Percentiles rank a stretch among this genome's conserved stretches.
phyloP scores from a whole-genome alignment of 2,888 invertebrate species.

The Lepeophtheirus nordmannii region DNA sequence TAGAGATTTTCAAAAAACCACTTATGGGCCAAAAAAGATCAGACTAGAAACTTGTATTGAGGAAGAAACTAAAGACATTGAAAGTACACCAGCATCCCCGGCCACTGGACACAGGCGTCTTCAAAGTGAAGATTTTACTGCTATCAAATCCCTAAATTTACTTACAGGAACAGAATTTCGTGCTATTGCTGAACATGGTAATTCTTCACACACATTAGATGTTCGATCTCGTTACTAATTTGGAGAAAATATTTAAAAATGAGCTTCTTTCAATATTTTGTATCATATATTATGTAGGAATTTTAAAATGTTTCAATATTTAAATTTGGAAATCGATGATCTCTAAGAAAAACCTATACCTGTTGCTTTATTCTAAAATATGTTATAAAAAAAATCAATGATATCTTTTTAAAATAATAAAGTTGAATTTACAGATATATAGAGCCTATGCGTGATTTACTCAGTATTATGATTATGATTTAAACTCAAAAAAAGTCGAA shows the following conservation, averaged over 20 bases:
- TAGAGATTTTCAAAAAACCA: neutral
- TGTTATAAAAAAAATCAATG: neutral
- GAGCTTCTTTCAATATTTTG: neutral
- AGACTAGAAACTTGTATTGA: neutral
- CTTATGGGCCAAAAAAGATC: neutral
- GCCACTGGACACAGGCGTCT: neutral
- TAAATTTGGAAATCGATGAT: neutral
- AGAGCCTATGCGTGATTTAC: too few relatives aligned
- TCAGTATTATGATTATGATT: too few relatives aligned
- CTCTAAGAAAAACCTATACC: neutral
- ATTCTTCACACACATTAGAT: neutral
- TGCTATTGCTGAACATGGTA: conserved; percentile 1
- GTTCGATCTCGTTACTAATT: neutral
- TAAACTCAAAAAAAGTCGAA: too few relatives aligned
- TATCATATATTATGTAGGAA: too few relatives aligned
- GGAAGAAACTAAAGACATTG: neutral
- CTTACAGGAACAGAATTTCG: neutral
- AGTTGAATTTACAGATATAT: too few relatives aligned
- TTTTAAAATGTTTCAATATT: neutral
- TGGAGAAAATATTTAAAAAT: neutral
- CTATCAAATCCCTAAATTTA: neutral
- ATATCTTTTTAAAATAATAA: too few relatives aligned
- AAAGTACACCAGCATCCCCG: neutral
- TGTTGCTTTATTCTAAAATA: neutral
- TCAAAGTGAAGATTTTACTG: neutral